phyloP scores from a whole-genome alignment of 2,797 vertebrate species.

The Sebastes dallii region DNA sequence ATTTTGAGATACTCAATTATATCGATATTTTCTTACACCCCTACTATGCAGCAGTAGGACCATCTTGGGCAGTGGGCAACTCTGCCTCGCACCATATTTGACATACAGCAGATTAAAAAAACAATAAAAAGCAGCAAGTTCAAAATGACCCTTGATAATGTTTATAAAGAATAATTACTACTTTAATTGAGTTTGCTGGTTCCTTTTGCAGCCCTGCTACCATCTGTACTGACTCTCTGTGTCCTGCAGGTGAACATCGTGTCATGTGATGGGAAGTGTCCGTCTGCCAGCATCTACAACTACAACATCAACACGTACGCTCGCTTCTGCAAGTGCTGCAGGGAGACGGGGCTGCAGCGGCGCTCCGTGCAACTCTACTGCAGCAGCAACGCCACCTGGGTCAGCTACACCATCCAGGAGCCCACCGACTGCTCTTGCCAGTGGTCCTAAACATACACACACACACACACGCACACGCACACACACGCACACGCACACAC shows the following conservation, averaged over 20 bases:
- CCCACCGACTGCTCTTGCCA: conserved; percentile 98
- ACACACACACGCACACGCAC: background rate
- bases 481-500: background rate
- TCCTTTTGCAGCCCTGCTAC: background rate
- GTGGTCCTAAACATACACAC: conserved; percentile 85
- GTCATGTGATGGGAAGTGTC: conserved; percentile 97
- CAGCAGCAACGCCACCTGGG: conserved; percentile 94
- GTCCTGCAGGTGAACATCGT: conserved; percentile 92
- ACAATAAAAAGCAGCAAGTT: background rate
- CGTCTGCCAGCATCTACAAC: conserved; percentile 98
- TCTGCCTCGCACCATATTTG: background rate
- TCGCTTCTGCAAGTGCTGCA: conserved; percentile 98
- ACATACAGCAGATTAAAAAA: background rate
- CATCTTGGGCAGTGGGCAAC: background rate
- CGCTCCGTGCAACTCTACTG: conserved; percentile 94
- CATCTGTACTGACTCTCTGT: background rate
- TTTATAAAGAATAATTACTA: background rate
- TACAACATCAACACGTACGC: conserved; percentile 98
- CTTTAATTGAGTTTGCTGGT: background rate
- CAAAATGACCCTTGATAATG: background rate
- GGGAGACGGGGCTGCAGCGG: conserved; percentile 92
- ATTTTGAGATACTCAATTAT: too few relatives aligned
- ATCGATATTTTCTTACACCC: too few relatives aligned
- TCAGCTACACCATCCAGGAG: conserved; percentile 94
- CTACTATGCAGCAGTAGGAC: background rate